phyloP scores from a whole-genome alignment of 2,113 vertebrate species.

The Rostratula benghalensis region DNA sequence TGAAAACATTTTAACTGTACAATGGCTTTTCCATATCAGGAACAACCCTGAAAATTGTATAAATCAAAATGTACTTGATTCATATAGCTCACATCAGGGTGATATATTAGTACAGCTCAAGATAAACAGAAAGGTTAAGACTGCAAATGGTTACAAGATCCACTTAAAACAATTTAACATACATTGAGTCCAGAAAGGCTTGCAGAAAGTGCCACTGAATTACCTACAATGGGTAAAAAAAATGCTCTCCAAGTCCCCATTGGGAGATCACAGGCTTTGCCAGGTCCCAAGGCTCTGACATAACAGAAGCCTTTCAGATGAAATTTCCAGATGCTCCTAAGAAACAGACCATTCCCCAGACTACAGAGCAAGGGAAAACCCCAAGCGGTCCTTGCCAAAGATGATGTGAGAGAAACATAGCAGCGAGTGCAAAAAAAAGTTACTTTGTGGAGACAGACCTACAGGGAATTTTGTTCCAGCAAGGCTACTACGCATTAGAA shows the following conservation, averaged over 20 bases:
- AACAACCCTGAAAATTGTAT: background rate
- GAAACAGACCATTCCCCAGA: background rate
- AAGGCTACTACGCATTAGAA: background rate
- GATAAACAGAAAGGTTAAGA: background rate
- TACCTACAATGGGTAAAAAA: background rate
- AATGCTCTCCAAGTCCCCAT: background rate
- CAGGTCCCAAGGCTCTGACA: background rate
- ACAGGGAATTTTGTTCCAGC: background rate
- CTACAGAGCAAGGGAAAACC: background rate
- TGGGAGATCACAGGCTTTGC: background rate
- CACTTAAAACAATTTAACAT: background rate
- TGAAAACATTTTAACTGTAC: background rate
- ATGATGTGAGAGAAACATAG: background rate
- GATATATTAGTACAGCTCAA: background rate
- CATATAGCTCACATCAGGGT: background rate
- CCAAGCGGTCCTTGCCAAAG: background rate
- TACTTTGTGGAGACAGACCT: background rate
- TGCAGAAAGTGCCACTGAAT: background rate
- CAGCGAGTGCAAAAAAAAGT: fast-evolving
- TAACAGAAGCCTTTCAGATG: background rate
- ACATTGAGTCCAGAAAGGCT: background rate
- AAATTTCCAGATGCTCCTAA: background rate
- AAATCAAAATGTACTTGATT: background rate
- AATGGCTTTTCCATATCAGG: background rate
- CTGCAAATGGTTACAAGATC: background rate